These are phyloP conservation scores for Bucco capensis DNA, from an alignment of 2,113 vertebrate genomes.

Conservation along the genomic window DNA sequence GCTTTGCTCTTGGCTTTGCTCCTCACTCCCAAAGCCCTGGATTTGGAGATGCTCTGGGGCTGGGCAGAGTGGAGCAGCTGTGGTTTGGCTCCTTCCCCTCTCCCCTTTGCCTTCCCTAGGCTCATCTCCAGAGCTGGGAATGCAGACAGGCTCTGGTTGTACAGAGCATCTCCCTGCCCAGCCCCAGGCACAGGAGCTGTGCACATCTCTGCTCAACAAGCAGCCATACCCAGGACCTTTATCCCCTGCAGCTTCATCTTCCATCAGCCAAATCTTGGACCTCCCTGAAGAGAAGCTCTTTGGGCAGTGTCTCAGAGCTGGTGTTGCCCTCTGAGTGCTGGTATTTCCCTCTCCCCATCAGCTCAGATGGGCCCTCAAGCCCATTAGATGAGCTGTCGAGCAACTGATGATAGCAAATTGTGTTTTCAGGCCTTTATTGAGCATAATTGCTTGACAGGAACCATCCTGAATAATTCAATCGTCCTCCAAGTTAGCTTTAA, in stretches of 20 bases:
- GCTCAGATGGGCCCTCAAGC: not conserved
- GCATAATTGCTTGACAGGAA: slow-evolving; percentile 12
- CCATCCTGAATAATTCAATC: slow-evolving; percentile 26
- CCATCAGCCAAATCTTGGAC: not conserved
- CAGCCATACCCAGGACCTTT: not conserved
- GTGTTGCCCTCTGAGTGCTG: not conserved
- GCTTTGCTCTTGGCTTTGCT: not conserved
- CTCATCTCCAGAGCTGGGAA: rapidly evolving
- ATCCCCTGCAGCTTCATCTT: not conserved
- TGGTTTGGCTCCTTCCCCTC: not conserved
- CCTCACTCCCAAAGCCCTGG: rapidly evolving
- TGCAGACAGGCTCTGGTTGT: slow-evolving; percentile 21
- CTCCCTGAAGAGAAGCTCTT: not conserved
- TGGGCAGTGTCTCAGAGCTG: not conserved
- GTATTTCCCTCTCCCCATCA: not conserved
- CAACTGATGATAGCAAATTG: not conserved
- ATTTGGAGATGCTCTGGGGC: not conserved
- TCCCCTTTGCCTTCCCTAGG: rapidly evolving
- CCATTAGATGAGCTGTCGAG: slow-evolving; percentile 1
- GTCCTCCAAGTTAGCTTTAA: not conserved
- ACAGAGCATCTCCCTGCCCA: not conserved
- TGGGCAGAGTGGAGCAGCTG: rapidly evolving
- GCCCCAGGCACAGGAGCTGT: rapidly evolving
- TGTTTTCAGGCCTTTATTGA: not conserved
- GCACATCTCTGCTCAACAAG: not conserved